Percentiles rank a stretch among this genome's conserved stretches.
phyloP scores from a whole-genome alignment of 2,797 vertebrate species.

The Acipenser ruthenus region DNA sequence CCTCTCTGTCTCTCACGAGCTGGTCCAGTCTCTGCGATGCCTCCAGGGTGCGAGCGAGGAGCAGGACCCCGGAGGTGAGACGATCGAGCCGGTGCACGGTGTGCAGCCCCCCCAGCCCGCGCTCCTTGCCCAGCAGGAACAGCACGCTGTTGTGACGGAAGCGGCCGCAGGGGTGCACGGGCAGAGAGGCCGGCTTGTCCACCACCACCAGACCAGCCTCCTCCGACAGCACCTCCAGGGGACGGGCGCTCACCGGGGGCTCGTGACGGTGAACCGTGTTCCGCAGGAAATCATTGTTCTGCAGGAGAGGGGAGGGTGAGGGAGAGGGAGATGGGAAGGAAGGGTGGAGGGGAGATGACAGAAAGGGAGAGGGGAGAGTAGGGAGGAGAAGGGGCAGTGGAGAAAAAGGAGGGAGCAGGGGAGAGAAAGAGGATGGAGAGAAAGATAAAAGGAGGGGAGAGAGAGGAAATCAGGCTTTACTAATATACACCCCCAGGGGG shows the following conservation, averaged over 20 bases:
- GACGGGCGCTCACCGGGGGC: conserved; percentile 76
- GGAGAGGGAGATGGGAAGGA: neutral
- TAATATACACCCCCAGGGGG: no score
- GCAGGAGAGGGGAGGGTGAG: conserved; percentile 9
- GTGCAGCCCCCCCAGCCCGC: conserved; percentile 73
- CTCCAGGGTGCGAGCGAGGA: conserved; percentile 82
- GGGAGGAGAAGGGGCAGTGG: no score
- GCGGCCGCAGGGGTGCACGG: conserved; percentile 92
- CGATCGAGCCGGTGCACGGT: conserved; percentile 88
- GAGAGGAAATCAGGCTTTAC: no score
- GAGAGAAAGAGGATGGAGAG: no score
- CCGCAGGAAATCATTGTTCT: conserved; percentile 88
- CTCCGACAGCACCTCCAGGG: conserved; percentile 72
- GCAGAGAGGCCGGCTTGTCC: conserved; percentile 89
- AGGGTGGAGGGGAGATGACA: no score
- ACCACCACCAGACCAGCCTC: conserved; percentile 83
- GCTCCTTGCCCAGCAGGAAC: conserved; percentile 93
- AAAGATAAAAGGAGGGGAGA: no score
- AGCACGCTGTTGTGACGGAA: conserved; percentile 95
- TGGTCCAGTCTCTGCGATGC: conserved; percentile 82
- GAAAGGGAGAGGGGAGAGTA: no score
- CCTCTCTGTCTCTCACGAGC: conserved; percentile 80
- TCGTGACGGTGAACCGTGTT: conserved; percentile 94
- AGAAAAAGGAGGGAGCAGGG: no score
- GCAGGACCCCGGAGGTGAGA: conserved; percentile 88